Evolutionary conservation across 2,888 invertebrate species (phyloP), one percentile per base, ranked within the genome.

Genomic region (Brenthis hecate): DNA sequence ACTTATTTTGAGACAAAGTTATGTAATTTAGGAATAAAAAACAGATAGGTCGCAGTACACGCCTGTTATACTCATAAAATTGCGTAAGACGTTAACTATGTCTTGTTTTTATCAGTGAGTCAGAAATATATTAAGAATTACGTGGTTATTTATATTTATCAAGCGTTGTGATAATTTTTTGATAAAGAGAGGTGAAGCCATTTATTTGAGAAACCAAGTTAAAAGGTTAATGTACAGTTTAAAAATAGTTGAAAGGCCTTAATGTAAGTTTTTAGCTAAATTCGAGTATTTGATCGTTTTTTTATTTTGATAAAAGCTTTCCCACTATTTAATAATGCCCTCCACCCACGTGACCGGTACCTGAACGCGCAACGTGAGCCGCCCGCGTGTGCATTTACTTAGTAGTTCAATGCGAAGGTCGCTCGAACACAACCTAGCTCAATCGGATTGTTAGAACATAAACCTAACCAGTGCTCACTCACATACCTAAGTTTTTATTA

Each of bases 341-440:
- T 56, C 58, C 63, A n/a, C 65, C 48, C 61, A 68, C 65, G 71
- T 68, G 69, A 47, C 47, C 28, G 50, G 60, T 61, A 56, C 56
- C 56, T 63, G 56, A 61, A 54, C 50, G 57, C n/a, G 56, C 69
- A 71, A 71, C 71, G 71, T 71, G 71, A 63, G 57, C 55, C 57
- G 56, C 53, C 57, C 71, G 66, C 71, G 71, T 66, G 66, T 67
- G 58, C 43, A 62, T 53, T 14, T 57, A 53, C 23, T 71, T 64
- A 64, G 51, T 60, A 66, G 69, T 65, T 71, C 69, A 72, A 69
- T 71, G 72, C 64, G 71, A 72, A 72, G 72, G 72, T 72, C 71
- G 51, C 56, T 69, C 67, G 56, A 68, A 65, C 56, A 61, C 56
- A 68, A 68, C 68, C 69, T 65, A 63, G 48, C 58, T 68, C 71